phyloP scores from a whole-genome alignment of 2,888 invertebrate species.

The Alloscopus bannaensis region DNA sequence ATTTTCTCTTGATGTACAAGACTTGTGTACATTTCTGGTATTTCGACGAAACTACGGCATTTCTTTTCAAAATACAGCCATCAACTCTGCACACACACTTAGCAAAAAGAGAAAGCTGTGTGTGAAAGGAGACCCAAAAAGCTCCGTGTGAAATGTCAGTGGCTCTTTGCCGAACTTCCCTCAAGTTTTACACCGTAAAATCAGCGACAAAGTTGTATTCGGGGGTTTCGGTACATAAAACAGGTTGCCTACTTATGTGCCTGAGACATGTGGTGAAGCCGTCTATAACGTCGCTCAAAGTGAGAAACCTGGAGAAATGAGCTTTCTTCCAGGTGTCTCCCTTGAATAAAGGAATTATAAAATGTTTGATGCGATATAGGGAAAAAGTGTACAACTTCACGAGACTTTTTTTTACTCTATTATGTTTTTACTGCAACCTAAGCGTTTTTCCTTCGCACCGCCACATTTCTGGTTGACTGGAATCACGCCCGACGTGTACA shows the following conservation, averaged over 20 bases:
- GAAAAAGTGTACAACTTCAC: conserved; percentile 18
- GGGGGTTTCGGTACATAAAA: no score
- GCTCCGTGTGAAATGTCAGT: conserved; percentile 49
- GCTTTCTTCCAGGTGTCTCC: conserved; percentile 5
- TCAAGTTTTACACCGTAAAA: no score
- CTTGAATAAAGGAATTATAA: conserved; percentile 20
- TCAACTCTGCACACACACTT: not conserved
- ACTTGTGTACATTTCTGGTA: conserved; percentile 4
- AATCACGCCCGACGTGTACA: conserved; percentile 10
- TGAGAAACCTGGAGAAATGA: not conserved
- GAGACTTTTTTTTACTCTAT: no score
- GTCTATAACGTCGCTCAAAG: no score
- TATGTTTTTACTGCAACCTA: not conserved
- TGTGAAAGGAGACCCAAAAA: conserved; percentile 20
- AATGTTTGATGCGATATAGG: conserved; percentile 32
- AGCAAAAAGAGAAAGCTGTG: not conserved
- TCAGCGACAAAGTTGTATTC: no score
- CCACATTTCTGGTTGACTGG: conserved; percentile 41
- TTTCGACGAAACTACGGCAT: not conserved
- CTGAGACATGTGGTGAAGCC: no score
- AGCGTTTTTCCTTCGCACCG: conserved; percentile 20
- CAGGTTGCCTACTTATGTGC: no score
- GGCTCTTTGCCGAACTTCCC: not conserved
- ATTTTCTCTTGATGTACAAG: not conserved
- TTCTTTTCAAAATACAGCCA: not conserved